phyloP scores from a whole-genome alignment of 2,797 vertebrate species.

The Amblyraja radiata region DNA sequence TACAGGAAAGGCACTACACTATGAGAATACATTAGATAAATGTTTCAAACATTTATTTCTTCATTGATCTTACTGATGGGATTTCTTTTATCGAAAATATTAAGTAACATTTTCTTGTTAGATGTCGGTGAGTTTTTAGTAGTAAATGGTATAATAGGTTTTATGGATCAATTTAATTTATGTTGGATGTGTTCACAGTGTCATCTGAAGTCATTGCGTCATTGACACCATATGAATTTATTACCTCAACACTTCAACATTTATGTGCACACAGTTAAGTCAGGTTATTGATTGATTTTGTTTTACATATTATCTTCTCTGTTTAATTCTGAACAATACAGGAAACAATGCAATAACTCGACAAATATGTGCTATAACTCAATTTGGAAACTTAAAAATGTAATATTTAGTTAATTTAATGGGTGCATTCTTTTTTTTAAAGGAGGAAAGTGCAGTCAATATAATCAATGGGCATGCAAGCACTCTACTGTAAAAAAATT shows the following conservation, averaged over 20 bases:
- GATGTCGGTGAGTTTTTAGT: not conserved
- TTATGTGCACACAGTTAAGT: not conserved
- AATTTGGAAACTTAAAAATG: too few species aligned
- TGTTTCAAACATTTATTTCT: too few species aligned
- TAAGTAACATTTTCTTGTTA: not conserved
- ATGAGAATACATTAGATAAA: too few species aligned
- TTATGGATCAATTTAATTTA: not conserved
- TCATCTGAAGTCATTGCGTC: not conserved
- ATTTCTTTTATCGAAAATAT: too few species aligned
- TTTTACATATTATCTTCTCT: not conserved
- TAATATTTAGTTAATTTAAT: too few species aligned
- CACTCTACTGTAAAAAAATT: not conserved
- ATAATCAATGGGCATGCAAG: not conserved
- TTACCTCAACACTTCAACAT: not conserved
- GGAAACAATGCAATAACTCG: not conserved
- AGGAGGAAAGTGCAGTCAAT: not conserved
- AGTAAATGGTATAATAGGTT: not conserved
- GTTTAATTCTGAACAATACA: not conserved
- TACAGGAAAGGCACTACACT: too few species aligned
- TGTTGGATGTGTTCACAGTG: not conserved
- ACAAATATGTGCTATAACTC: not conserved
- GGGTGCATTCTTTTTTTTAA: not conserved
- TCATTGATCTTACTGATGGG: too few species aligned
- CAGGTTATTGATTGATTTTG: not conserved
- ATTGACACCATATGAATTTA: not conserved